These are phyloP conservation scores for Tursiops truncatus DNA, from an alignment of 2,113 vertebrate genomes.

Conservation along the genomic window DNA sequence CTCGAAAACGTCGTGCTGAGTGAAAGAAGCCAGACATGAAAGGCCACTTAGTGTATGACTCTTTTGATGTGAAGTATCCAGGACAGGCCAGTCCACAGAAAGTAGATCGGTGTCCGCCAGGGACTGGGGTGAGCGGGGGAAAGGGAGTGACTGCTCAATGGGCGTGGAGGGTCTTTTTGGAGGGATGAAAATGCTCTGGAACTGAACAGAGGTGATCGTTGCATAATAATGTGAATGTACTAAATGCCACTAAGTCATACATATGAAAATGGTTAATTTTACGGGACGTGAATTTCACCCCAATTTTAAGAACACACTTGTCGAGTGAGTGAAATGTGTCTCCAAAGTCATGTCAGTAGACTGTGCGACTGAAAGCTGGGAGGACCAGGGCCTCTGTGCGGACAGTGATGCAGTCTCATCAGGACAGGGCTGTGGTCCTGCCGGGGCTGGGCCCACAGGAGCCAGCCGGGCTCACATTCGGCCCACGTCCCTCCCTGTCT, in stretches of 20 bases:
- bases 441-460: accelerated
- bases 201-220: not conserved
- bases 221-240: no score
- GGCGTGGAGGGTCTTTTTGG: not conserved
- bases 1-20: not conserved
- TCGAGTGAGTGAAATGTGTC: not conserved
- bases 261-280: not conserved
- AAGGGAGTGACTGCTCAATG: not conserved
- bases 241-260: not conserved
- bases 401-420: not conserved
- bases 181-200: not conserved
- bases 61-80: not conserved
- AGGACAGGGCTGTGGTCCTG: not conserved
- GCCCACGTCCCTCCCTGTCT: not conserved
- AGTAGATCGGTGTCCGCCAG: not conserved
- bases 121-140: accelerated
- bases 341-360: accelerated
- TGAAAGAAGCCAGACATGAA: not conserved
- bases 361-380: not conserved
- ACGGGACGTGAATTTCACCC: not conserved
- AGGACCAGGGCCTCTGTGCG: not conserved
- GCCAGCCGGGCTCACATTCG: not conserved
- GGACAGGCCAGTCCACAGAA: not conserved
- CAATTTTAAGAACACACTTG: not conserved
- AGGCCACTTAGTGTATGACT: accelerated